Base-by-base conservation (phyloP, 2,113 vertebrate genomes). In the Tyto alba region DNA sequence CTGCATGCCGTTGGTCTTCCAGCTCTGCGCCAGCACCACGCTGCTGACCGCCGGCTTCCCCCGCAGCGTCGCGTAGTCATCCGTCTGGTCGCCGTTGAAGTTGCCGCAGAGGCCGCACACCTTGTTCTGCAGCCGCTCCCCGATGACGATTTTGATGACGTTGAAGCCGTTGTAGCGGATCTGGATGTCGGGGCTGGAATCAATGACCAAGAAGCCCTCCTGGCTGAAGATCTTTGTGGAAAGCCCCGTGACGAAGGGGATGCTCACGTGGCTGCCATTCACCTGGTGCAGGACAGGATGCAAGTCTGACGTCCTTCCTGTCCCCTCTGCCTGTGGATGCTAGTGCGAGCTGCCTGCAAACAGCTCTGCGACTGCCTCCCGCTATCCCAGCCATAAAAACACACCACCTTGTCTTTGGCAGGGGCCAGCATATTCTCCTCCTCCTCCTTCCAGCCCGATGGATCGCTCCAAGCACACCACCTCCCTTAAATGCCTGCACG, bases 1-100 rank as follows among this genome's bases (percentile, higher is more conserved):
- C 97, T 99, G 99, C 99, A 99, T 99, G 92, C 99, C 99, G 1
- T 99, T 99, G 95, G 99, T 99, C 95, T 99, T 99, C 99, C 99
- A 99, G 98, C 99, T 99, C 98, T 99, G 99, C 0, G 99, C 99
- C 95, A 99, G 98, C 96, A 99, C 99, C 94, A 99, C 98, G 3
- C 99, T 98, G 91, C 98, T 99, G 90, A 99, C 95, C 2, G 99
- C 99, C 0, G 98, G 99, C 83, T 99, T 99, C 13, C 99, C 99
- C 81, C 99, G 97, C 84, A 99, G 98, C 36, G 99, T 99, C 74
- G 99, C 99, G 7, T 99, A 99, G 95, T 99, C 99, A 1, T 99
- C 99, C 0, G 97, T 98, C n/a, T 96, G 97, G 95, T 99, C 99
- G 4, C 99, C 99, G 4, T 99, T 99, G 97, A 99, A 99, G 95